These are phyloP conservation scores for Andricus curvator DNA, from an alignment of 2,888 invertebrate species.

Conservation along the genomic window DNA sequence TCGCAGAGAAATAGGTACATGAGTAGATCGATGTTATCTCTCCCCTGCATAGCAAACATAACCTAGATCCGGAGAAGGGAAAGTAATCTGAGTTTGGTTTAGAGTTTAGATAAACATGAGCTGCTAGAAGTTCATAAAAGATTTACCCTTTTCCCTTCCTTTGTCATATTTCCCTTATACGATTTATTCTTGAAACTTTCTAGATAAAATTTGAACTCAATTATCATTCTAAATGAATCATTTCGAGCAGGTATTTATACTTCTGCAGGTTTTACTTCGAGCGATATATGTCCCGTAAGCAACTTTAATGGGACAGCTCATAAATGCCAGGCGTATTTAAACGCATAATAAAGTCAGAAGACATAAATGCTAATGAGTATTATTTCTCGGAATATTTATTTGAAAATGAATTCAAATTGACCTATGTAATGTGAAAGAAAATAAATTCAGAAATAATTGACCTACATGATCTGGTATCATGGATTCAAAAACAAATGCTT, in stretches of 20 bases:
- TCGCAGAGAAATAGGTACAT: slow-evolving; percentile 48
- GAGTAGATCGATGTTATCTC: slow-evolving; percentile 54
- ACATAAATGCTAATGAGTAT: slow-evolving; percentile 33
- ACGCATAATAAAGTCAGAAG: slow-evolving; percentile 27
- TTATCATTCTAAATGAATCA: slow-evolving; percentile 28
- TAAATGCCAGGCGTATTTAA: slow-evolving; percentile 34
- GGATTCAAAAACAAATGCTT: background rate
- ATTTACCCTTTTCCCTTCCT: no score
- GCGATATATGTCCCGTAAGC: background rate
- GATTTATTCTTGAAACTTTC: background rate
- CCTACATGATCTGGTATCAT: background rate
- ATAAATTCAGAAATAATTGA: background rate
- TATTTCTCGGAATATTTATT: slow-evolving; percentile 21
- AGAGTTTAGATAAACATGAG: slow-evolving; percentile 38
- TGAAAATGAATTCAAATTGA: slow-evolving; percentile 12
- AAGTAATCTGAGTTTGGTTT: slow-evolving; percentile 54
- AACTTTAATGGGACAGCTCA: slow-evolving; percentile 32
- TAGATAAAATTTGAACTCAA: background rate
- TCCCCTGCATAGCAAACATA: slow-evolving; percentile 53
- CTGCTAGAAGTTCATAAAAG: slow-evolving; percentile 7
- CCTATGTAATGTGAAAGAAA: no score
- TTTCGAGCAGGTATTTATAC: background rate
- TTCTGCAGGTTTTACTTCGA: background rate
- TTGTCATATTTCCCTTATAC: no score
- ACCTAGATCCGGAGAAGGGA: slow-evolving; percentile 54